Evolutionary conservation across 2,113 vertebrate species (phyloP).

Genomic region (Serinus canaria): DNA sequence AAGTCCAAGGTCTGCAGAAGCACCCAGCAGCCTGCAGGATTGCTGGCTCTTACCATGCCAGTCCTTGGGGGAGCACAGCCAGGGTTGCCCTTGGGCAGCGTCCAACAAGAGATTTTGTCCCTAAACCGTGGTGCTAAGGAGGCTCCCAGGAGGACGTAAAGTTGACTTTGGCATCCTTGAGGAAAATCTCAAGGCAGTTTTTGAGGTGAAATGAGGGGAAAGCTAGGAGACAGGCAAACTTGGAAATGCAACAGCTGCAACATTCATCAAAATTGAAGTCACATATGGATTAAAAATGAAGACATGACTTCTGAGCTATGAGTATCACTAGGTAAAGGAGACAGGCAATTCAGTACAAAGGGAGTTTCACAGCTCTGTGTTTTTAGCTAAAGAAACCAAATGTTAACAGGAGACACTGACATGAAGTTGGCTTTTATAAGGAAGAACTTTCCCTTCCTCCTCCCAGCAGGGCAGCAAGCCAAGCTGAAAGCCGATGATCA

Average conservation of each 20-base stretch:
- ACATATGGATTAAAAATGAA: slow-evolving; percentile 14
- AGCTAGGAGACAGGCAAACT: background rate
- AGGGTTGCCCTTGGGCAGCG: background rate
- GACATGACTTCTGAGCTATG: background rate
- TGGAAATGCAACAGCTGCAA: background rate
- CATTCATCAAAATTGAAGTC: slow-evolving; percentile 7
- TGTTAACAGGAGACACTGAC: slow-evolving; percentile 22
- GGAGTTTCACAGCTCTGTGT: background rate
- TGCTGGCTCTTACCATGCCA: background rate
- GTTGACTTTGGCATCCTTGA: background rate
- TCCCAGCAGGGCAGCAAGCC: slow-evolving; percentile 7
- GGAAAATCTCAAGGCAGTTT: background rate
- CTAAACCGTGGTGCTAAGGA: background rate
- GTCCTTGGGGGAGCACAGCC: background rate
- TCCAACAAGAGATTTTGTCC: background rate
- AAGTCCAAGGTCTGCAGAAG: background rate
- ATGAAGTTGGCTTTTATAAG: slow-evolving; percentile 26
- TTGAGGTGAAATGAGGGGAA: background rate
- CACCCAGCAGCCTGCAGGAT: background rate
- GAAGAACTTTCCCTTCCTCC: slow-evolving; percentile 36
- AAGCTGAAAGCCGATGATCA: slow-evolving; percentile 26
- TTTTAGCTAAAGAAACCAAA: slow-evolving; percentile 23
- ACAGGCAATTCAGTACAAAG: background rate
- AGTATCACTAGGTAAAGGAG: background rate
- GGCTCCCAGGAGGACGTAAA: background rate